These are phyloP conservation scores for Brachyopa scutellaris DNA, from an alignment of 2,888 invertebrate genomes.

Conservation along the genomic window DNA sequence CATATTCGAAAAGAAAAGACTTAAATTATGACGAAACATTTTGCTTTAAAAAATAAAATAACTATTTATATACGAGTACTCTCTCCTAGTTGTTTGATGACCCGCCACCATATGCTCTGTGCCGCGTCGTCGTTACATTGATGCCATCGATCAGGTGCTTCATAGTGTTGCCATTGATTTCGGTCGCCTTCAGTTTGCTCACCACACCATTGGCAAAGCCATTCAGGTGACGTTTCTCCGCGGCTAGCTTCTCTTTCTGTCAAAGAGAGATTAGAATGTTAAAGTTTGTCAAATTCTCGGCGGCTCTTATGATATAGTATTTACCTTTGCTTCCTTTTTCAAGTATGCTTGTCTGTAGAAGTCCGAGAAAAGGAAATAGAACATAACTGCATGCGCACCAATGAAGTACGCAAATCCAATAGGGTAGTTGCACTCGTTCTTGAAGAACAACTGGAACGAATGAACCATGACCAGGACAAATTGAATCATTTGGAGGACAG, in stretches of 20 bases:
- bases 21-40: conserved; percentile 65
- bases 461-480: conserved; percentile 94
- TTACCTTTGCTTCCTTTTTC: conserved; percentile 79
- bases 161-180: conserved; percentile 77
- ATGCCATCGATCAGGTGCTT: conserved; percentile 73
- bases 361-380: conserved; percentile 95
- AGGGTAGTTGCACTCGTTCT: conserved; percentile 93
- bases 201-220: conserved; percentile 76
- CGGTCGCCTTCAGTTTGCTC: conserved; percentile 75
- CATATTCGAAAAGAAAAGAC: conserved; percentile 39
- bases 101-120: conserved; percentile 78
- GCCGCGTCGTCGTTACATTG: conserved; percentile 77
- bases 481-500: conserved; percentile 95
- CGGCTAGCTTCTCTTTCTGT: conserved; percentile 76
- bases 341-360: conserved; percentile 92
- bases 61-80: conserved; percentile 25
- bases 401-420: conserved; percentile 95
- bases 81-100: conserved; percentile 69
- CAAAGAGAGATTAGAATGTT: conserved; percentile 4
- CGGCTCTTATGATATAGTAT: no score
- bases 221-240: conserved; percentile 75
- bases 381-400: conserved; percentile 94
- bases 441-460: conserved; percentile 93
- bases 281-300: no score
- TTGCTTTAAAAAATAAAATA: conserved; percentile 47